A percentile compares a stretch with the other conserved stretches of the same genome.
Conservation (phyloP, 2,888 invertebrate genomes). For the Troides aeacus region DNA sequence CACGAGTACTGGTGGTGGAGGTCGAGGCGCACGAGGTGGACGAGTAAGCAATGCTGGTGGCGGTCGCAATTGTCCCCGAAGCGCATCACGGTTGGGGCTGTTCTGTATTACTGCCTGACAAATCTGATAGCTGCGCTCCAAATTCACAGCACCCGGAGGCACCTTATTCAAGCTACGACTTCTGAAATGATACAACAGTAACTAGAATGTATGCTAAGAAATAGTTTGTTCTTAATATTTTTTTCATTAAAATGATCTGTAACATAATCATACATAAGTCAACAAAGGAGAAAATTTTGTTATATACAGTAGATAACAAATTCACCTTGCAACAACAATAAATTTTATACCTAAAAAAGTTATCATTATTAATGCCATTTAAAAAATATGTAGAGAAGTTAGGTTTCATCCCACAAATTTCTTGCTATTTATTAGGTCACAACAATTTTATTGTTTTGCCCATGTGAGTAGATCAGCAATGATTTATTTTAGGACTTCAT, state of each 20-base stretch:
- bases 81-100: slow-evolving; percentile 93
- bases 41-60: slow-evolving; percentile 87
- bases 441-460: too few relatives aligned
- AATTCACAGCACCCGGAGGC: slow-evolving; percentile 94
- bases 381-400: too few relatives aligned
- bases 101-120: slow-evolving; percentile 96
- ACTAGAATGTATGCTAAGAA: not conserved
- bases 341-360: too few relatives aligned
- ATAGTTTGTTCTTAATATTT: not conserved
- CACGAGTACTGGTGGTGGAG: slow-evolving; percentile 69
- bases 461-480: too few relatives aligned
- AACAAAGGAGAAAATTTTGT: too few relatives aligned
- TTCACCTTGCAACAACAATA: too few relatives aligned
- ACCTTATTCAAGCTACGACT: slow-evolving; percentile 85
- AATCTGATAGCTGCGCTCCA: slow-evolving; percentile 97
- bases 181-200: slow-evolving; percentile 46
- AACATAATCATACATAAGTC: too few relatives aligned
- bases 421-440: too few relatives aligned
- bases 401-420: too few relatives aligned
- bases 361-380: too few relatives aligned
- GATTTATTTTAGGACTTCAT: too few relatives aligned
- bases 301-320: too few relatives aligned
- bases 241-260: not conserved
- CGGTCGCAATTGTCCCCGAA: slow-evolving; percentile 91
- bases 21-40: slow-evolving; percentile 58